These are phyloP conservation scores for Anolis carolinensis DNA, from an alignment of 2,113 vertebrate species.

Conservation along the genomic window DNA sequence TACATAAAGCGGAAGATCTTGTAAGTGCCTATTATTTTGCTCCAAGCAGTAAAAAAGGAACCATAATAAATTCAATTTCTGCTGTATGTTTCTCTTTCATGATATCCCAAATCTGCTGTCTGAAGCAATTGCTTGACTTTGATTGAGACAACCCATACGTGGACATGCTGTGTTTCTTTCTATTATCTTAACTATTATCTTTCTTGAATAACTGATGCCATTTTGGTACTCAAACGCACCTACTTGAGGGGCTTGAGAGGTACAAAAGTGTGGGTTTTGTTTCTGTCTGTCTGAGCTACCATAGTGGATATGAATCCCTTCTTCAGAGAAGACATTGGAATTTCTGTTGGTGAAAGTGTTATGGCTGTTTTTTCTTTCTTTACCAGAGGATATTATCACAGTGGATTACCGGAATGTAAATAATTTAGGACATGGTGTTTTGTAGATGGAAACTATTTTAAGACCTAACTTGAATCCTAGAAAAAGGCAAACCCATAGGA, in stretches of 20 bases:
- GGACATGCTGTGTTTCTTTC: not conserved
- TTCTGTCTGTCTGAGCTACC: not conserved
- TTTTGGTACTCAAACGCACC: not conserved
- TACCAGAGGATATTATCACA: rapidly evolving
- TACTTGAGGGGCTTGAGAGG: not conserved
- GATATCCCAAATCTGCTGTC: too few species aligned
- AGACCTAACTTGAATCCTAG: not conserved
- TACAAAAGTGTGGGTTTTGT: not conserved
- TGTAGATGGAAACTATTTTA: not conserved
- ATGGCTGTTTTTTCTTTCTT: not conserved
- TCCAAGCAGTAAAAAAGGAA: too few species aligned
- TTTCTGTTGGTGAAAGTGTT: not conserved
- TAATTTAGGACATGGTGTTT: not conserved
- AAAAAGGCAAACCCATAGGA: not conserved
- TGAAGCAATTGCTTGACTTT: too few species aligned
- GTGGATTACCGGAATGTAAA: rapidly evolving
- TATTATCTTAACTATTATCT: too few species aligned
- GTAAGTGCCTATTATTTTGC: too few species aligned
- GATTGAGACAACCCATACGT: not conserved
- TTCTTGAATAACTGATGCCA: not conserved
- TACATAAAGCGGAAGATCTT: too few species aligned
- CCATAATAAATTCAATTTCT: too few species aligned
- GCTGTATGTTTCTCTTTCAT: too few species aligned
- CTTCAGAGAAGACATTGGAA: not conserved
- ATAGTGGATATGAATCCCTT: not conserved